A percentile compares a stretch with the other conserved stretches of the same genome.
Evolutionary conservation across 1,140 invertebrate genomes (phyloP).

Genomic region (Heliconius congener): DNA sequence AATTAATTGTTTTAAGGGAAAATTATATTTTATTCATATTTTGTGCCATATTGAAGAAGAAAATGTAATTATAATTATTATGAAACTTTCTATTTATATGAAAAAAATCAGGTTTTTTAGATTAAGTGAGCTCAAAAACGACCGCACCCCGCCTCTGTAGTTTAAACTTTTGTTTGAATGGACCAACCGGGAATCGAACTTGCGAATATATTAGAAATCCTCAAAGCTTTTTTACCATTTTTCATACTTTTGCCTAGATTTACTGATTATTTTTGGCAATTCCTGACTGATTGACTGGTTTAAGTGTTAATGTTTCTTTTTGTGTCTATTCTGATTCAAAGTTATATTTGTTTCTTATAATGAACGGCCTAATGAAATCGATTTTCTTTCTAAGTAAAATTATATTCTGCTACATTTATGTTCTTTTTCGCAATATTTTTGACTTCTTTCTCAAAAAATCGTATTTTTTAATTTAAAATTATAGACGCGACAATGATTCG

Average conservation of each 20-base stretch:
- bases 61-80: not conserved
- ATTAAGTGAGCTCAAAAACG: not conserved
- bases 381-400: not conserved
- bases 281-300: no score
- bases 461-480: no score
- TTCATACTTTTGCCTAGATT: not conserved
- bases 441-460: no score
- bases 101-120: not conserved
- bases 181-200: not conserved
- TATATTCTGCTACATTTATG: no score
- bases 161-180: not conserved
- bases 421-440: no score
- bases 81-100: not conserved
- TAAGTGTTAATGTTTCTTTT: not conserved
- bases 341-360: not conserved
- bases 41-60: not conserved
- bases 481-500: not conserved
- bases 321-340: not conserved
- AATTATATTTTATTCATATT: conserved; percentile 8
- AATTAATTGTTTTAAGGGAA: conserved; percentile 3
- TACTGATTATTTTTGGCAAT: no score
- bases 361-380: not conserved
- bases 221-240: not conserved
- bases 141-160: not conserved
- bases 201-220: not conserved